A percentile compares a stretch with the other conserved stretches of the same genome.
Evolutionary conservation across 2,113 vertebrate genomes (phyloP).

Genomic region (Martes martes): DNA sequence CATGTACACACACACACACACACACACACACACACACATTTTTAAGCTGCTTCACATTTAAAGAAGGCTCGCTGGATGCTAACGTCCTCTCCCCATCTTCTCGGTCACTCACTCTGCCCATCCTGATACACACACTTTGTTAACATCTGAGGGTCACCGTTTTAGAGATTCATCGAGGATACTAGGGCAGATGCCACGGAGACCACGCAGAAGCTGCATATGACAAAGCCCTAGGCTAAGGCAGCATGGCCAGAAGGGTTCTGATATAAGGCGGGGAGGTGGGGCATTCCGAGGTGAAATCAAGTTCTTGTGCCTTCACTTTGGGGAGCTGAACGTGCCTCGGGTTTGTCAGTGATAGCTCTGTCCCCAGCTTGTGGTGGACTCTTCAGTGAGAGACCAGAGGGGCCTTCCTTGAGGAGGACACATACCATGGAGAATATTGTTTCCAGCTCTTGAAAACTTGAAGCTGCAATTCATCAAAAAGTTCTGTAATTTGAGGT

Average conservation of each 20-base stretch:
- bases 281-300: background rate
- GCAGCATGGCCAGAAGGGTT: background rate
- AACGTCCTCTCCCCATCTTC: background rate
- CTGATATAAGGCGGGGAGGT: background rate
- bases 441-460: background rate
- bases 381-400: background rate
- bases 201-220: background rate
- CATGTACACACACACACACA: background rate
- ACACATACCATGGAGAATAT: background rate
- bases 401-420: background rate
- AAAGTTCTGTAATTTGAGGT: background rate
- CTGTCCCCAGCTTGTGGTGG: background rate
- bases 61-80: background rate
- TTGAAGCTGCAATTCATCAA: background rate
- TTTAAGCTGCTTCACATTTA: background rate
- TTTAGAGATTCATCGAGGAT: background rate
- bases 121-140: background rate
- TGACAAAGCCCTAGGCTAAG: background rate
- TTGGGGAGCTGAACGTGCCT: fast-evolving
- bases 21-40: background rate
- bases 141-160: background rate
- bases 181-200: background rate
- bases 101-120: background rate
- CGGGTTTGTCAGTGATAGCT: background rate
- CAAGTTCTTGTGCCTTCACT: background rate